Conservation (phyloP, 2,888 invertebrate genomes). For the Oasisia sp. region DNA sequence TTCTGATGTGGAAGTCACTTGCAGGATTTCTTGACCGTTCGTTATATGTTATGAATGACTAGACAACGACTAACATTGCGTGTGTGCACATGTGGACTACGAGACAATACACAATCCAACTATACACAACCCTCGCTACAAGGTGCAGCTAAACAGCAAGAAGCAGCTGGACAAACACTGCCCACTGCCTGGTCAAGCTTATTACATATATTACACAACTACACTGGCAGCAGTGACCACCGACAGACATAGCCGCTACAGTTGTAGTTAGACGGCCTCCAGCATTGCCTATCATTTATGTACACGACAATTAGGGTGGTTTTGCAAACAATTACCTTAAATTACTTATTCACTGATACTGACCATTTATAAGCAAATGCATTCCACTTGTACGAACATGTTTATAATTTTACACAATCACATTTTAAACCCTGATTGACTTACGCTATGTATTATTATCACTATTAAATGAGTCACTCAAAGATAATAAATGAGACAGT, state of each 20-base stretch:
- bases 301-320: background rate
- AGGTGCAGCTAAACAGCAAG: background rate
- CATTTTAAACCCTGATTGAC: background rate
- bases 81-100: background rate
- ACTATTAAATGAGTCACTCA: background rate
- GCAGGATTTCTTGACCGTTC: background rate
- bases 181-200: background rate
- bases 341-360: background rate
- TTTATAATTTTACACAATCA: background rate
- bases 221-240: background rate
- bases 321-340: background rate
- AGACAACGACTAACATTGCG: background rate
- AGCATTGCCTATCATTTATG: background rate
- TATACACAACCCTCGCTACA: background rate
- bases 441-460: background rate
- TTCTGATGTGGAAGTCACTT: background rate
- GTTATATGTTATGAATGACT: background rate
- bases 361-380: too few relatives aligned
- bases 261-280: background rate
- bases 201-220: conserved; percentile 3
- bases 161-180: background rate
- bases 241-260: background rate
- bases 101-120: background rate
- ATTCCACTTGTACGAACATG: background rate
- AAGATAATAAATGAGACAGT: background rate